Evolutionary conservation across 2,888 invertebrate species (phyloP).

Genomic region (Tipula helvola): DNA sequence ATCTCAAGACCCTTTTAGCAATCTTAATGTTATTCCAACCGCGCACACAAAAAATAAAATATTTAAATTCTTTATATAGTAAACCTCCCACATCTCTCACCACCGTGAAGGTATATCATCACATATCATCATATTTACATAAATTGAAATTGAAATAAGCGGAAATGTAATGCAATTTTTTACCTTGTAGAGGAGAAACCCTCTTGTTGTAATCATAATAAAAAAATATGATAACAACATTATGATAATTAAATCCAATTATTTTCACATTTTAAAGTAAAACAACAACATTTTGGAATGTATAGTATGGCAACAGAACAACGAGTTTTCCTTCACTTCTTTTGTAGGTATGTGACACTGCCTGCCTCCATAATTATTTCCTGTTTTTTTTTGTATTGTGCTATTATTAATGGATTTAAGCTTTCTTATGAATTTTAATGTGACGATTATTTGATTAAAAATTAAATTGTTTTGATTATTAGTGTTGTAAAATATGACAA

Average conservation of each 20-base stretch:
- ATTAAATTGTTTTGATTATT: neutral
- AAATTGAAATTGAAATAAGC: neutral
- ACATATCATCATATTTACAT: neutral
- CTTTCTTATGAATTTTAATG: neutral
- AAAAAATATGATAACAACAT: neutral
- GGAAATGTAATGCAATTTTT: neutral
- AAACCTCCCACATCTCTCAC: neutral
- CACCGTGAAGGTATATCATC: neutral
- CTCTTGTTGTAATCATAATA: neutral
- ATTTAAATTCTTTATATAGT: neutral
- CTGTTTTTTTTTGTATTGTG: neutral
- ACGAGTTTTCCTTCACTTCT: neutral
- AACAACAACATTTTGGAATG: neutral
- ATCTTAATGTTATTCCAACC: neutral
- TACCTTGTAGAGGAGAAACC: neutral
- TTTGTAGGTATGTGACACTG: neutral
- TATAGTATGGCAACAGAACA: neutral
- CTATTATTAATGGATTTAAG: neutral
- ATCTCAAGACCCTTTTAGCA: neutral
- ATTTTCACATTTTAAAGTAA: neutral
- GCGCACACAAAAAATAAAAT: neutral
- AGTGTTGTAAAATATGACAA: neutral
- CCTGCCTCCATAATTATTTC: neutral
- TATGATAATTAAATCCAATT: conserved; percentile 4
- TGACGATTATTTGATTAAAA: neutral